A percentile compares a stretch with the other conserved stretches of the same genome.
Evolutionary conservation across 2,797 vertebrate species (phyloP).

Genomic region (Halcyon leucocephala): DNA sequence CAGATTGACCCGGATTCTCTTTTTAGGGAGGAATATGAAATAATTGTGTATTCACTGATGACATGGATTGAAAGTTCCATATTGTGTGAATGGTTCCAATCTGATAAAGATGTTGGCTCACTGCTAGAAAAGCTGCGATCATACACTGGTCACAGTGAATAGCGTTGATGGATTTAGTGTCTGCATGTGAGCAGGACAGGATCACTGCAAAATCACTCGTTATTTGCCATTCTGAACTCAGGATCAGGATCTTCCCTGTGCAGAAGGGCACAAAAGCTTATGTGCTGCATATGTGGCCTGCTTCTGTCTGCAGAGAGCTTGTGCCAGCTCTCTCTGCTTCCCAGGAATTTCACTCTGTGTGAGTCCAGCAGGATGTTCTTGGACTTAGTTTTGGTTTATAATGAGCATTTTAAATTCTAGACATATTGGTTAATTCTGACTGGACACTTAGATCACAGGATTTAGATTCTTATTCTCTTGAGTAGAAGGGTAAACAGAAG

Average conservation of each 20-base stretch:
- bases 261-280: not conserved
- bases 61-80: not conserved
- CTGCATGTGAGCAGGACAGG: not conserved
- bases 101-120: conserved; percentile 44
- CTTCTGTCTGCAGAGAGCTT: conserved; percentile 20
- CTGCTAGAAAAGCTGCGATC: not conserved
- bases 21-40: not conserved
- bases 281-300: not conserved
- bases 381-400: conserved; percentile 40
- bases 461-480: conserved; percentile 23
- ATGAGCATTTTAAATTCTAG: conserved; percentile 52
- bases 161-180: not conserved
- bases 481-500: not conserved
- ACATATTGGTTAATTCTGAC: conserved; percentile 50
- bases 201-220: conserved; percentile 1
- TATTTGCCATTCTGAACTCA: not conserved
- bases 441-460: not conserved
- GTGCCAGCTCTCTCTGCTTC: conserved; percentile 39
- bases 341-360: conserved; percentile 48
- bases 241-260: not conserved
- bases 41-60: not conserved
- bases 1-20: not conserved
- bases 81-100: conserved; percentile 2
- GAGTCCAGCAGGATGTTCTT: conserved; percentile 63
- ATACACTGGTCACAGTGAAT: not conserved